Percentiles rank a stretch among this genome's conserved stretches.
Evolutionary conservation across 2,113 vertebrate species (phyloP).

Genomic region (Cranoglanis bouderius): DNA sequence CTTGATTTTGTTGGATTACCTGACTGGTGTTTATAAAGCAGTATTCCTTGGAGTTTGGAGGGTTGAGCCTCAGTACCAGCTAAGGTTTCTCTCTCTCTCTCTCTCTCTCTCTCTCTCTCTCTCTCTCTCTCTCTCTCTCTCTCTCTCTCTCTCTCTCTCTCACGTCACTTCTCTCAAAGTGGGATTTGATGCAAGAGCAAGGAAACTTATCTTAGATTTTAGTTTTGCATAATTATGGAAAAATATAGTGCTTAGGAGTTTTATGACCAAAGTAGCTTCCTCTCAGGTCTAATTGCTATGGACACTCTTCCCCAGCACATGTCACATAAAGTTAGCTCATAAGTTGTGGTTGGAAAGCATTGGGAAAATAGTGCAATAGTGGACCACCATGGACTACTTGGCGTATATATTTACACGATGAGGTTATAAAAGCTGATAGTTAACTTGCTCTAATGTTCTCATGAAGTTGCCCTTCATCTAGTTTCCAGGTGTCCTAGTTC

Average conservation of each 20-base stretch:
- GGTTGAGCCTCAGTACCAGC: not conserved
- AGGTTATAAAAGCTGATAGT: not conserved
- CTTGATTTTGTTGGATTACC: not conserved
- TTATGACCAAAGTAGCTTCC: conserved; percentile 23
- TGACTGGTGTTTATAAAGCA: not conserved
- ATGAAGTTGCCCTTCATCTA: not conserved
- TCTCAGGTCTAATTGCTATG: conserved; percentile 8
- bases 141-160: not conserved
- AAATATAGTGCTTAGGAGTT: conserved; percentile 7
- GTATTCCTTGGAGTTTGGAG: not conserved
- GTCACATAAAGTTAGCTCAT: conserved; percentile 34
- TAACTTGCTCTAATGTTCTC: not conserved
- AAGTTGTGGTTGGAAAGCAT: conserved; percentile 32
- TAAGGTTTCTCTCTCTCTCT: not conserved
- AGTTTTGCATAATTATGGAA: conserved; percentile 1
- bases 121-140: not conserved
- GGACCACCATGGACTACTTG: conserved; percentile 36
- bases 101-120: not conserved
- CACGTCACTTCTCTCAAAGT: not conserved
- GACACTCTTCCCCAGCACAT: conserved; percentile 9
- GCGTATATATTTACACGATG: conserved; percentile 13
- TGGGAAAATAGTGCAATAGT: conserved; percentile 8
- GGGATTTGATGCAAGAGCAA: not conserved
- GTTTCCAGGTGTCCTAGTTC: conserved; percentile 43
- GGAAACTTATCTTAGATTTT: not conserved